Percentiles rank a stretch among this genome's conserved stretches.
phyloP scores from a whole-genome alignment of 2,888 invertebrate genomes.

The Conistra vaccinii region DNA sequence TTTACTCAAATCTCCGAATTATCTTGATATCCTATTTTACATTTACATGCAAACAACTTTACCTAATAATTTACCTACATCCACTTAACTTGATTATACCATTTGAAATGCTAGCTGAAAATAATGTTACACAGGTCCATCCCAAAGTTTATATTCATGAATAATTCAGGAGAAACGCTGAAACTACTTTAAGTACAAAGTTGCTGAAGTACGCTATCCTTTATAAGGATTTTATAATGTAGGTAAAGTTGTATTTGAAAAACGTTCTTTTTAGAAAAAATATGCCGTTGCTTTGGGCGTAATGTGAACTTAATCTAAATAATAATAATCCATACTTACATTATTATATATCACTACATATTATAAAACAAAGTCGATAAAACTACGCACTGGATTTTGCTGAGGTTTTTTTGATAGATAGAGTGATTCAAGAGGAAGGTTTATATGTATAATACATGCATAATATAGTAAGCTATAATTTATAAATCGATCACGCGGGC shows the following conservation, averaged over 20 bases:
- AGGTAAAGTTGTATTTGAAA: background rate
- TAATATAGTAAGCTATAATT: no score
- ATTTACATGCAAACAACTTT: conserved; percentile 31
- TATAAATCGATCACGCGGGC: no score
- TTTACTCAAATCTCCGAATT: conserved; percentile 2
- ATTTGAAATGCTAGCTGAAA: conserved; percentile 34
- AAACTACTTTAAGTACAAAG: conserved; percentile 30
- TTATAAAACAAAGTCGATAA: no score
- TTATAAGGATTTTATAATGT: background rate
- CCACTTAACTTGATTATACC: conserved; percentile 37
- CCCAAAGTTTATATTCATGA: conserved; percentile 34
- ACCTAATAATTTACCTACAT: conserved; percentile 12
- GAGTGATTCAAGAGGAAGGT: no score
- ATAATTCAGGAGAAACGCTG: conserved; percentile 30
- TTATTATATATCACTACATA: no score
- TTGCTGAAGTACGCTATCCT: conserved; percentile 22
- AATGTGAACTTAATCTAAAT: no score
- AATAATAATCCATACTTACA: no score
- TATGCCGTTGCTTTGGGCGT: no score
- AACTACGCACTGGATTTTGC: no score
- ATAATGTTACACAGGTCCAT: conserved; percentile 16
- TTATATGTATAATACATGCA: no score
- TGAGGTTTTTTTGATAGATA: no score
- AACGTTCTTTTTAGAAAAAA: no score
- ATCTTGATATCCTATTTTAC: conserved; percentile 12